Evolutionary conservation across 2,888 invertebrate species (phyloP).

Genomic region (Junonia oenone): DNA sequence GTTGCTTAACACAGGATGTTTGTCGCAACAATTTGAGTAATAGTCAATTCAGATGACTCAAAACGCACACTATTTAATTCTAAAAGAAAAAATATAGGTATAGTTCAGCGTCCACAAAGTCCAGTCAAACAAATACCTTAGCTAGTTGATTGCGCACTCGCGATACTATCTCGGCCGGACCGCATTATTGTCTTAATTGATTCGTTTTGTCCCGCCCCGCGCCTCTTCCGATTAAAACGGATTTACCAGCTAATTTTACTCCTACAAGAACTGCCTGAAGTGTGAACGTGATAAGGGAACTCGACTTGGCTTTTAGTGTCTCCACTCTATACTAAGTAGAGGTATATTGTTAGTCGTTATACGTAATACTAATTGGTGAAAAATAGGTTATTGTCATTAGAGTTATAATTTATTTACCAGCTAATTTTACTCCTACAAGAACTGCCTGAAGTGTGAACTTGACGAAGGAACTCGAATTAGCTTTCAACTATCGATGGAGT

Average conservation of each 20-base stretch:
- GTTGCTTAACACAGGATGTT: too few species aligned
- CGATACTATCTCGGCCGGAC: constrained; percentile 36
- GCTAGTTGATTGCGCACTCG: constrained; percentile 37
- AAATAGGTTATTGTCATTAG: too few species aligned
- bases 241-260: constrained; percentile 35
- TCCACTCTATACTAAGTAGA: too few species aligned
- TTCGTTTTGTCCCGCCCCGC: constrained; percentile 45
- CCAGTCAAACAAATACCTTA: constrained; percentile 28
- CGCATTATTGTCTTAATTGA: constrained; percentile 66
- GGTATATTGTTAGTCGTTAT: neutral
- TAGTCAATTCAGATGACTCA: too few species aligned
- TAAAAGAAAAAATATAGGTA: neutral
- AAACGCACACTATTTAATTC: neutral
- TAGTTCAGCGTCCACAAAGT: neutral
- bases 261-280: constrained; percentile 20
- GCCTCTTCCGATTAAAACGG: constrained; percentile 27
- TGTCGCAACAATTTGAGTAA: too few species aligned
- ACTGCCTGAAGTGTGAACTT: too few species aligned
- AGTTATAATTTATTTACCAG: too few species aligned
- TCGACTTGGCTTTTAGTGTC: constrained; percentile 8
- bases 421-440: too few species aligned
- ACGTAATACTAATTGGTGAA: too few species aligned
- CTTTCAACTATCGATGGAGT: too few species aligned
- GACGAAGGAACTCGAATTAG: too few species aligned
- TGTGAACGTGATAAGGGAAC: constrained; percentile 21